Base-by-base conservation (phyloP, 30 jellyfish, hydroid and myxozoan genomes). In the Catostylus mosaicus region DNA sequence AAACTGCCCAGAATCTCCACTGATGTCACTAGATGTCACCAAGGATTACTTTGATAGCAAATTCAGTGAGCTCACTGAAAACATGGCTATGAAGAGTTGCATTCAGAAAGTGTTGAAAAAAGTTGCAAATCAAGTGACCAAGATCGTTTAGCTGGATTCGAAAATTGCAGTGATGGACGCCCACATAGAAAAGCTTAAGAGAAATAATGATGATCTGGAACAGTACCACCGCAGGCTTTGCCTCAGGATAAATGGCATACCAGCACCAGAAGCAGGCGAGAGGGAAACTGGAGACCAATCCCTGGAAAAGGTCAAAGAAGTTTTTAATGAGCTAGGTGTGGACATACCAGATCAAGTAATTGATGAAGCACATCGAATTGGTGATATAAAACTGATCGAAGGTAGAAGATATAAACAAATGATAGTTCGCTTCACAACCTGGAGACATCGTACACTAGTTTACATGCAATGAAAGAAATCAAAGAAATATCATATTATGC, bases 161-260 rank as follows among this genome's bases (percentile, higher is more conserved):
- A 52, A 38, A 56, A 34, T 75, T 30, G 63, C 80, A 4, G 67
- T 75, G 19, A 75, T 75, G 87, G 77, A 52, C 8, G 64, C 54
- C 33, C 87, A 75, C 52, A 50, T 75, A 22, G 64, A 37, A 14
- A 31, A 52, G 33, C 80, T 75, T 23, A 16, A 75, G 37, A 11
- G 63, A 2, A 51, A 75, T 46, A 40, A 5, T 37, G 87, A 75
- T 50, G 77, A 75, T 59, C 32, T n/a, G 45, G 77, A 75, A 35
- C 87, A 75, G 77, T 75, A 75, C 22, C 40, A 56, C 24, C 75
- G 80, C 16, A 37, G 87, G 38, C 87, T 75, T 1, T 75, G 87
- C 48, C 77, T 75, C 14, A 50, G 76, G 33, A 75, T 75, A 1
- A 75, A 75, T 75, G 80, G 87, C 16, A 75, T 75, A 2, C 87